Base-by-base conservation (phyloP, 2,888 invertebrate genomes). In the Luperina nickerlii region DNA sequence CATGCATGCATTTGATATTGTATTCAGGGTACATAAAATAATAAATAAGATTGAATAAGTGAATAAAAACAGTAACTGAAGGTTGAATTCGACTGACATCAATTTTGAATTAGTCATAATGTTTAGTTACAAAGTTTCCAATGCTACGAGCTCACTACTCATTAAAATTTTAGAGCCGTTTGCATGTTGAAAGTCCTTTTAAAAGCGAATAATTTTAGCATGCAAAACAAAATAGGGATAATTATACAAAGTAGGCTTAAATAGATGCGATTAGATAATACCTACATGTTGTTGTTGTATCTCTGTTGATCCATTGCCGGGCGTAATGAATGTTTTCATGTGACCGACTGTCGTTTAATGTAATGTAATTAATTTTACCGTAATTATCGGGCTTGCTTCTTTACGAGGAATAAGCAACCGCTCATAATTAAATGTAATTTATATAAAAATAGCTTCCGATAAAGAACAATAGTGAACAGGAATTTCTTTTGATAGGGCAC, bases 271-370 rank as follows among this genome's bases (percentile, higher is more conserved):
- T 89, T 88, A 90, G 89, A 79, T 88, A 88, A 86, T 82, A 84
- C n/a, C n/a, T n/a, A n/a, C 74, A 82, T 83, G 84, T 78, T 87
- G 79, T 85, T 88, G 82, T 85, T 88, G 82, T 88, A 82, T 84
- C 78, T 82, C 80, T 88, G 90, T 87, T 90, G 90, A 87, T 90
- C 85, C 90, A 88, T 90, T 87, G 81, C 87, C 74, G 78, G 70
- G 48, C 48, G 84, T 87, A 88, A 88, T 90, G 74, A 90, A 82
- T 90, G 90, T 88, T 88, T 84, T 84, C 79, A 87, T 88, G 79
- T 82, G 82, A 77, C 84, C 72, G 76, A 82, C 72, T 75, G 87
- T 86, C 77, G 84, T 81, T 86, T 90, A 86, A 84, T 86, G 73
- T 80, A 84, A 82, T 87, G 87, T 81, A 89, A 87, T 87, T 77